Base-by-base conservation (phyloP, 2,797 vertebrate species). In the Potorous gilbertii region DNA sequence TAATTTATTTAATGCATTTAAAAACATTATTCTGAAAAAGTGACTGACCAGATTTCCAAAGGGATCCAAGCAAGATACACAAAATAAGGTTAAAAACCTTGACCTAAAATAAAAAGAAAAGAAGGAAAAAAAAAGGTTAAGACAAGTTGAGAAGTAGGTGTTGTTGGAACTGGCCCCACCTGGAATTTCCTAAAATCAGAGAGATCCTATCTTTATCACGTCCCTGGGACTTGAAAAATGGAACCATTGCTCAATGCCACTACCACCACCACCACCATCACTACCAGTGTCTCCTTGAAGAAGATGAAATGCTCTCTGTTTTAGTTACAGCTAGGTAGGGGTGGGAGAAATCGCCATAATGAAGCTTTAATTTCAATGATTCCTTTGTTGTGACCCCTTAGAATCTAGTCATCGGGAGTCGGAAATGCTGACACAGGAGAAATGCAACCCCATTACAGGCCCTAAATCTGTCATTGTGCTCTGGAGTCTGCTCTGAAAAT, bases 401-500 rank as follows among this genome's bases (percentile, higher is more conserved):
- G 98, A 99, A 98, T 99, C 98, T 97, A 97, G 98, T 98, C 97
- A 98, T 98, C 98, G 98, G 97, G 98, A 98, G 98, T 94, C 97
- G 94, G 98, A 99, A 99, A 98, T 93, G 98, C 99, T 99, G 99
- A 99, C 99, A 98, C 97, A 95, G 97, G 98, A 98, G 98, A 99
- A 99, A 99, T 92, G 97, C 98, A 98, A 98, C 98, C 98, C 98
- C 98, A 99, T 99, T 99, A 99, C 99, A 99, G 99, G 98, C 98
- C 98, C 99, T 99, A 99, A 99, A 99, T 99, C 99, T 99, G 99
- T 99, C 99, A 99, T 98, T 99, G 99, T 99, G 98, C 98, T 97
- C 97, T 97, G 98, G 98, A 99, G 98, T 97, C 97, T 98, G 98
- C 96, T 98, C 98, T 98, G 98, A 98, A 99, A 99, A 99, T 99